A percentile compares a stretch with the other conserved stretches of the same genome.
phyloP scores from a whole-genome alignment of 2,797 vertebrate genomes.

The Lithobates sylvaticus region DNA sequence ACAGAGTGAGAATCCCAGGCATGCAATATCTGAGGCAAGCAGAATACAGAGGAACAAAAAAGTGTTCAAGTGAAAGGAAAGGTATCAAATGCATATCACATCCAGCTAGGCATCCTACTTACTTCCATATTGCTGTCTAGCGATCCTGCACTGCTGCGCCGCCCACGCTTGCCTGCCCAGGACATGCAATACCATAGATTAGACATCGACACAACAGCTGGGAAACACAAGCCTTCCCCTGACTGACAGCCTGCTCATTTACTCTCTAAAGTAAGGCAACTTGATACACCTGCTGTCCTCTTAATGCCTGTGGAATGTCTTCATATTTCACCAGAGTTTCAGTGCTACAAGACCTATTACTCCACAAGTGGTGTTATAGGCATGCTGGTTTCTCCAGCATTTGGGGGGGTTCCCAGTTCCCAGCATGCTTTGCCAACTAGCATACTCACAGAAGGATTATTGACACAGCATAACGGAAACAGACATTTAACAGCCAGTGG shows the following conservation, averaged over 20 bases:
- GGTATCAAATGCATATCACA: constrained; percentile 88
- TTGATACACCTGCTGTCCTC: not conserved
- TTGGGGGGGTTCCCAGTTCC: not conserved
- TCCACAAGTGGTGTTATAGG: not conserved
- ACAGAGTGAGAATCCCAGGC: constrained; percentile 87
- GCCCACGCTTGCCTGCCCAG: constrained; percentile 98
- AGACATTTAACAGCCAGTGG: not conserved
- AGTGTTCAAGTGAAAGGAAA: constrained; percentile 73
- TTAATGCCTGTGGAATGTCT: not conserved
- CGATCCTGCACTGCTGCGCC: constrained; percentile 99
- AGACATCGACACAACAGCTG: constrained; percentile 89
- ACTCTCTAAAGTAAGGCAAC: constrained; percentile 20
- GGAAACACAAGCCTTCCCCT: constrained; percentile 73
- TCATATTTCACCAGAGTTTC: constrained; percentile 22
- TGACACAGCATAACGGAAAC: constrained; percentile 17
- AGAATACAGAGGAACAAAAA: constrained; percentile 80
- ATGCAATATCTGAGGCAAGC: constrained; percentile 93
- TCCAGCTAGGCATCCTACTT: constrained; percentile 92
- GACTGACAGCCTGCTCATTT: constrained; percentile 68
- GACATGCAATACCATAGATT: constrained; percentile 97
- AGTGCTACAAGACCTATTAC: constrained; percentile 21
- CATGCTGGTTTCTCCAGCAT: not conserved
- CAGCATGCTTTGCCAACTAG: constrained; percentile 16
- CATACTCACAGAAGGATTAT: not conserved
- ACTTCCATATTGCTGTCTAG: constrained; percentile 99